These are phyloP conservation scores for Siniperca knerii DNA, from an alignment of 2,113 vertebrate species.

Conservation along the genomic window DNA sequence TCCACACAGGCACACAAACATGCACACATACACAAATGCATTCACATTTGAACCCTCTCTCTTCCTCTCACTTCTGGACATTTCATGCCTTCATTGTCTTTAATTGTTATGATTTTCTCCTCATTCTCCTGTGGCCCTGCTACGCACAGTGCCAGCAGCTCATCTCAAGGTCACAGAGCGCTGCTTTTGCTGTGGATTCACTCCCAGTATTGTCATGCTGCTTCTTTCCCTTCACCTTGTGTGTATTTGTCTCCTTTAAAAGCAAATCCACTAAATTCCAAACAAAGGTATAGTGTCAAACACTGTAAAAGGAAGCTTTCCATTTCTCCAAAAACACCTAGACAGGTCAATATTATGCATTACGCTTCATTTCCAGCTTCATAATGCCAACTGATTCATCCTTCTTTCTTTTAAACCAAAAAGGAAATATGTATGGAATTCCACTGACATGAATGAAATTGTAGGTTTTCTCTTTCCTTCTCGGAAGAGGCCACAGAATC, in stretches of 20 bases:
- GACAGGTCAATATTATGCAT: slow-evolving; percentile 34
- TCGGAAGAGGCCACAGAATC: slow-evolving; percentile 61
- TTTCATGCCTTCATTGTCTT: slow-evolving; percentile 35
- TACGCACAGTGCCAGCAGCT: slow-evolving; percentile 30
- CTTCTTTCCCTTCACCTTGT: slow-evolving; percentile 19
- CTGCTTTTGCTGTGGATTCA: slow-evolving; percentile 47
- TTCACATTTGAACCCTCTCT: slow-evolving; percentile 1
- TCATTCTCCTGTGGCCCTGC: slow-evolving; percentile 29
- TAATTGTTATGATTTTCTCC: slow-evolving; percentile 37
- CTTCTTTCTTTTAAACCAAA: slow-evolving; percentile 31
- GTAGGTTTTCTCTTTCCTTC: slow-evolving; percentile 22
- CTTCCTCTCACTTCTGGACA: not conserved
- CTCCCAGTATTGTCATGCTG: slow-evolving; percentile 29
- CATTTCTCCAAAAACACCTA: not conserved
- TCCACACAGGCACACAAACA: slow-evolving; percentile 16
- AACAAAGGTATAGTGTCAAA: slow-evolving; percentile 28
- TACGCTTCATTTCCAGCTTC: slow-evolving; percentile 30
- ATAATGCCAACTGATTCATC: slow-evolving; percentile 19
- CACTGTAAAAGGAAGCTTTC: slow-evolving; percentile 14
- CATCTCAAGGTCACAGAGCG: slow-evolving; percentile 65
- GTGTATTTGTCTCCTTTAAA: slow-evolving; percentile 29
- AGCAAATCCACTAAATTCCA: slow-evolving; percentile 29
- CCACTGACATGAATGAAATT: slow-evolving; percentile 36
- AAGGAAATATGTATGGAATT: slow-evolving; percentile 53
- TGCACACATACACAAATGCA: slow-evolving; percentile 14